Evolutionary conservation across 2,113 vertebrate genomes (phyloP).

Genomic region (Canis aureus): DNA sequence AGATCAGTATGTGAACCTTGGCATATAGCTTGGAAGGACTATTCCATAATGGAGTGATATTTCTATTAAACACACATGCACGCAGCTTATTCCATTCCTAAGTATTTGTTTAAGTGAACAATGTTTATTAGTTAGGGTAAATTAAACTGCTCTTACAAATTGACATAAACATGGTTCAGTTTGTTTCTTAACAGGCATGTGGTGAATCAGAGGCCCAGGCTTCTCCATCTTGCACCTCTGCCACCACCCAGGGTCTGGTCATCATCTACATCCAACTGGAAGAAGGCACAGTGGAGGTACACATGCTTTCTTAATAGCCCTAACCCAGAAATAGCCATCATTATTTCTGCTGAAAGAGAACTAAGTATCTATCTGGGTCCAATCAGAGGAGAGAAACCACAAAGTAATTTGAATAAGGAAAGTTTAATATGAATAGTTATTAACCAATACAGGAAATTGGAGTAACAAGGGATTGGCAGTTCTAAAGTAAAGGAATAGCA

Average conservation of each 20-base stretch:
- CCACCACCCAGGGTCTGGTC: neutral
- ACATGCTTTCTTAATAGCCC: neutral
- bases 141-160: conserved; percentile 21
- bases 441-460: neutral
- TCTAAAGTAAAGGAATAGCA: neutral
- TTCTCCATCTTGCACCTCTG: neutral
- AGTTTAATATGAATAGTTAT: neutral
- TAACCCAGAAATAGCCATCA: neutral
- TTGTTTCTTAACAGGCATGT: neutral
- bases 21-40: neutral
- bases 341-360: neutral
- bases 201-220: neutral
- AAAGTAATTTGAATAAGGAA: neutral
- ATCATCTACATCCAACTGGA: neutral
- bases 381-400: neutral
- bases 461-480: neutral
- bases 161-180: neutral
- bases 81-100: neutral
- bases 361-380: neutral
- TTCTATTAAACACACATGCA: neutral
- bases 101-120: conserved; percentile 22
- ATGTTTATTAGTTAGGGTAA: conserved; percentile 3
- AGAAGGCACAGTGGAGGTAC: neutral
- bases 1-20: neutral
- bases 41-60: neutral